Percentiles rank a stretch among this genome's conserved stretches.
These are phyloP conservation scores for Nasonia giraulti DNA, from an alignment of 1,140 invertebrate genomes.

Conservation along the genomic window DNA sequence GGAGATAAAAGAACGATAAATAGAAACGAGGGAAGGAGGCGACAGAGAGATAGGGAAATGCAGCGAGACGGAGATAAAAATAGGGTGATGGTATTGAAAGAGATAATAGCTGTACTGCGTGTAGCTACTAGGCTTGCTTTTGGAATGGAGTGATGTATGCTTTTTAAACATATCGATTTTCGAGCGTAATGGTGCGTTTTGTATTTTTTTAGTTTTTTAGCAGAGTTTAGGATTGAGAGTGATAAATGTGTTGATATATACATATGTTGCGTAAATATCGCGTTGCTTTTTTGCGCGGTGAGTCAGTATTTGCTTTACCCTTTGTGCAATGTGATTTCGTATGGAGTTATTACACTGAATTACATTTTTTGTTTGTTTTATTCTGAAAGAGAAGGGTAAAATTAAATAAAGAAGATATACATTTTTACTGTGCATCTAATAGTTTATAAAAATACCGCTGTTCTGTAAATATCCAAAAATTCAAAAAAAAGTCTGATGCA, in stretches of 20 bases:
- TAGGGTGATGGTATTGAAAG: neutral
- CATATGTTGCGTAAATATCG: too few species aligned
- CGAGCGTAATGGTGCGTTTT: neutral
- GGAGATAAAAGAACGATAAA: constrained; percentile 41
- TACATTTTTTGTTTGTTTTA: too few species aligned
- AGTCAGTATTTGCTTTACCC: too few species aligned
- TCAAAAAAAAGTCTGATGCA: neutral
- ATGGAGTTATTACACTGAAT: too few species aligned
- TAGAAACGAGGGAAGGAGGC: constrained; percentile 3
- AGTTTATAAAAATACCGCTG: too few species aligned
- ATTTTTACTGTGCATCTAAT: too few species aligned
- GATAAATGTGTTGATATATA: too few species aligned
- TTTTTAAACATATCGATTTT: neutral
- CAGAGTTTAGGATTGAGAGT: neutral
- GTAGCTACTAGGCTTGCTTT: neutral
- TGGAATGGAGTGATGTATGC: neutral
- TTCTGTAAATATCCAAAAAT: neutral
- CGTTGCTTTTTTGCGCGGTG: too few species aligned
- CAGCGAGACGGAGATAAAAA: constrained; percentile 9
- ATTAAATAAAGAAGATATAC: too few species aligned
- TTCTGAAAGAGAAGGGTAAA: too few species aligned
- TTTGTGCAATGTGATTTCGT: too few species aligned
- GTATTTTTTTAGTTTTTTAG: neutral
- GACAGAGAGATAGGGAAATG: constrained; percentile 5
- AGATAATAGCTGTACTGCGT: neutral